These are phyloP conservation scores for Apteryx mantelli DNA, from an alignment of 2,113 vertebrate species.

Conservation along the genomic window DNA sequence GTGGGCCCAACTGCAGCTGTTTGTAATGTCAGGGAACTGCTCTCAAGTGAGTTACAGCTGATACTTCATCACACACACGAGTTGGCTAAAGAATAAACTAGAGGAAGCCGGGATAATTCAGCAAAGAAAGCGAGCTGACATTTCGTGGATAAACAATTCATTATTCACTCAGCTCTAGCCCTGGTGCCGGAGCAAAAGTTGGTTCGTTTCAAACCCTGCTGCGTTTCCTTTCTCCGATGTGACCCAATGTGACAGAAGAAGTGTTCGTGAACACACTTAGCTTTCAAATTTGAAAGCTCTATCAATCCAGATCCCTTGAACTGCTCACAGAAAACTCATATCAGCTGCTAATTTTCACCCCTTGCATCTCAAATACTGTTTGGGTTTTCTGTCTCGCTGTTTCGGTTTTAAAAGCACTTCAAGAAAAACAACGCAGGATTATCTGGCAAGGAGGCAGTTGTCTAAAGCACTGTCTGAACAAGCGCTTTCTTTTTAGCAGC, in stretches of 20 bases:
- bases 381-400: not conserved
- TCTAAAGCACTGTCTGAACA: not conserved
- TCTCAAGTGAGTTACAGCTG: constrained; percentile 12
- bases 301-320: not conserved
- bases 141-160: constrained; percentile 26
- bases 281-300: not conserved
- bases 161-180: constrained; percentile 22
- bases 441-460: not conserved
- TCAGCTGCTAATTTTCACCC: constrained; percentile 32
- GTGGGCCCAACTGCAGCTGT: not conserved
- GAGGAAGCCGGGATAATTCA: constrained; percentile 10
- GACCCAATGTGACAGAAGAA: not conserved
- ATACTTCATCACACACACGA: not conserved
- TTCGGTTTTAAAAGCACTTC: constrained; percentile 47
- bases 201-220: not conserved
- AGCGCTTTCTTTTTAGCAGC: not conserved
- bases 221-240: not conserved
- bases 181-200: not conserved
- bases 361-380: not conserved
- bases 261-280: not conserved
- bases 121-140: constrained; percentile 30
- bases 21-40: not conserved
- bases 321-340: not conserved
- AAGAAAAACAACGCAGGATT: not conserved
- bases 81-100: not conserved